Evolutionary conservation across 2,113 vertebrate genomes (phyloP), one percentile per base, ranked within the genome.

Genomic region (Solea solea): DNA sequence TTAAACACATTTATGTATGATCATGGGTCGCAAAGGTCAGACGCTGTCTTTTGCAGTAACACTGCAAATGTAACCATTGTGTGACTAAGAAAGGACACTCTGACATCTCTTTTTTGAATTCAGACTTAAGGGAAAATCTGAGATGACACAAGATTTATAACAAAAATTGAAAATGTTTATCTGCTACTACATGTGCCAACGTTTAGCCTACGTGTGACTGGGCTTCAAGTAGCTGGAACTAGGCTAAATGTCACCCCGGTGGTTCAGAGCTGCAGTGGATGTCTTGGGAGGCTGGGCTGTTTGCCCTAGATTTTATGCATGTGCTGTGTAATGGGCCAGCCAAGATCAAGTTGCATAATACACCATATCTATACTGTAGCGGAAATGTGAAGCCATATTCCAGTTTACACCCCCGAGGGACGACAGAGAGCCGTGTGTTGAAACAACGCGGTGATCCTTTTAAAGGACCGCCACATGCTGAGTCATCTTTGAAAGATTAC

Each of bases 301-400:
- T 77, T 86, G 89, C 79, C 84, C 89, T 78, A 89, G 71, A 91
- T 92, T 91, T 91, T 76, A 90, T 61, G 81, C 87, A 81, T 78
- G 83, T 83, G 76, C 84, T 74, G 80, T 70, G 89, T 91, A 88
- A 88, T 89, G 82, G 85, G 80, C 83, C 87, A 82, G 83, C 62
- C 67, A 42, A 54, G 80, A 86, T 89, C 74, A 12, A 61, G 58
- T 93, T 91, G 81, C 86, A 73, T 91, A 87, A 92, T 66, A 66
- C 74, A 77, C 60, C 74, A 42, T 72, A 85, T 89, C 88, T 82
- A 83, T 81, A 75, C 78, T 79, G 78, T 76, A 78, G 80, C 73
- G 74, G 81, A 69, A 73, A 79, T 65, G 51, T 63, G 71, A 60
- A 27, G 68, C 68, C 70, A 67, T 67, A 78, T 82, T 80, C 71